Conservation (phyloP, 2,113 vertebrate species). For the Sapajus apella region DNA sequence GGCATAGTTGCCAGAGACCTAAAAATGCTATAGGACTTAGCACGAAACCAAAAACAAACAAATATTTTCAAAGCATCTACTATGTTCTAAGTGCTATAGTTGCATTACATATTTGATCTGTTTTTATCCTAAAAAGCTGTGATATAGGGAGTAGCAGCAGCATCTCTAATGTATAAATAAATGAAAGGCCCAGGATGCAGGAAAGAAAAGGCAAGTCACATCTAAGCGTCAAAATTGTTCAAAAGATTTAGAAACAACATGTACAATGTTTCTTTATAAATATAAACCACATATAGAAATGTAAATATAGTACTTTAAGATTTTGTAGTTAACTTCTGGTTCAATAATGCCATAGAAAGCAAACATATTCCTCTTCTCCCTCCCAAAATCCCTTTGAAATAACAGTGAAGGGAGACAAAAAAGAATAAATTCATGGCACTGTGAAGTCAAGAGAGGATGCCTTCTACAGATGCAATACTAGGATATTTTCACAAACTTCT, state of each 20-base stretch:
- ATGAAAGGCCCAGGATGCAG: not conserved
- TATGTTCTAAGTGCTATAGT: not conserved
- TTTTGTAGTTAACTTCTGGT: not conserved
- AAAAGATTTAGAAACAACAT: not conserved
- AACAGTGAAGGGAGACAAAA: not conserved
- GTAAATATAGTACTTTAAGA: not conserved
- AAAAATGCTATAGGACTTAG: not conserved
- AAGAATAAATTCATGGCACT: not conserved
- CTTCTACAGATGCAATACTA: not conserved
- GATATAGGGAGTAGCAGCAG: not conserved
- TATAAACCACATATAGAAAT: not conserved
- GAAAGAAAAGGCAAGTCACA: not conserved
- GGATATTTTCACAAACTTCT: not conserved
- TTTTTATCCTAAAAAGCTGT: not conserved
- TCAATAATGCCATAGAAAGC: not conserved
- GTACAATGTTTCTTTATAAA: not conserved
- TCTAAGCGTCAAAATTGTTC: not conserved
- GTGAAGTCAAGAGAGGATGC: not conserved
- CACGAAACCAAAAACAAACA: not conserved
- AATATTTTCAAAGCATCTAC: not conserved
- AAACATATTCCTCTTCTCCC: not conserved
- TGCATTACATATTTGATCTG: not conserved
- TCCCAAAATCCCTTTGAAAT: not conserved
- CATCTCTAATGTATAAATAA: not conserved
- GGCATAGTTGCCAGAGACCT: not conserved